Evolutionary conservation across 64 coral and sea anemone species (phyloP), one percentile per base, ranked within the genome.

Genomic region (Platygyra sinensis): DNA sequence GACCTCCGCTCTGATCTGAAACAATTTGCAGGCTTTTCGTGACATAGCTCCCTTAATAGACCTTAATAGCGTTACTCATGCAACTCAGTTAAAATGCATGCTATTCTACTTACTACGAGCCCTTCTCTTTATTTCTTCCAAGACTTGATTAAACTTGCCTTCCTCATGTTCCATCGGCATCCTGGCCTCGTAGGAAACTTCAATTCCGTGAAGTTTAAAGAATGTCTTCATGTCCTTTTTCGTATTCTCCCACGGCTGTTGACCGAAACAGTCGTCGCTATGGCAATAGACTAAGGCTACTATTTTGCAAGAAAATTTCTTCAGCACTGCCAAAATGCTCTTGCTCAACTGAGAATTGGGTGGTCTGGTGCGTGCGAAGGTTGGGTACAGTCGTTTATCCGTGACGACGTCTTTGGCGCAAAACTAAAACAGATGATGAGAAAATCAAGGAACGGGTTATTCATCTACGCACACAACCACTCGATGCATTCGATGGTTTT

Each of bases 341-440:
- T 78, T 88, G 63, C 94, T 95, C 5, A 91, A 61, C 52, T 95
- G 94, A 2, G 89, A 59, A 9, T 90, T 83, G 28, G 94, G 94
- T 61, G 94, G 89, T 82, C 80, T 92, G 2, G 94, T 95, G 4
- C 94, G 89, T 46, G 90, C 94, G 75, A 95, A 95, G 22, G 94
- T 95, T 39, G 94, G 94, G 4, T 88, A 95, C 8, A 92, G 28
- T 5, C 38, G 28, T 54, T 95, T 95, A 28, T 83, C 69, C 39
- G 94, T 92, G 27, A 95, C 78, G 17, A 72, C 50, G 60, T 95
- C 94, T 72, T 95, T 76, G 11, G 79, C 87, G 36, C 94, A 95
- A 18, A 95, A 69, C 94, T 95, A 25, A 76, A 59, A 82, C n/a
- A 49, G 50, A 87, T 52, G 50, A 62, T 18, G 19, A 82, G 67